Percentiles rank a stretch among this genome's conserved stretches.
These are phyloP conservation scores for Enteromius treurensis DNA, from an alignment of 2,797 vertebrate genomes.

Conservation along the genomic window DNA sequence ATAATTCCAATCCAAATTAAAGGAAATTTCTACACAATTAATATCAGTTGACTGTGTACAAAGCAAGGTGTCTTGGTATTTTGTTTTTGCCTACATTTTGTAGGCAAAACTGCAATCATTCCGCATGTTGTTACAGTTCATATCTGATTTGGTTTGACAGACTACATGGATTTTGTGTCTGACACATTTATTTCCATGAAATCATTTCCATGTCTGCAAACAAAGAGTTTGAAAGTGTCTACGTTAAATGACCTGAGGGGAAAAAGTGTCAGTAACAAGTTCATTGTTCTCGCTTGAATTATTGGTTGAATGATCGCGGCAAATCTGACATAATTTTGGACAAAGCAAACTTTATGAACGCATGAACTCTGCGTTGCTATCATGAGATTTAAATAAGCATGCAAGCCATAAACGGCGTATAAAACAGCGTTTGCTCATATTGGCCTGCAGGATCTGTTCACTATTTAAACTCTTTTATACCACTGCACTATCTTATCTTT, in stretches of 20 bases:
- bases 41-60: conserved; percentile 10
- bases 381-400: background rate
- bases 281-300: conserved; percentile 2
- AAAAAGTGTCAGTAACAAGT: conserved; percentile 3
- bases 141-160: conserved; percentile 22
- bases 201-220: conserved; percentile 10
- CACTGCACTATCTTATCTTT: conserved; percentile 69
- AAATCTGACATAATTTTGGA: background rate
- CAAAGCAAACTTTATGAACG: background rate
- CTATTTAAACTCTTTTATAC: conserved; percentile 29
- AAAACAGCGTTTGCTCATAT: conserved; percentile 4
- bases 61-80: conserved; percentile 1
- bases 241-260: background rate
- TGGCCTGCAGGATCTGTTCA: conserved; percentile 1
- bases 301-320: background rate
- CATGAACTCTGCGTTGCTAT: background rate
- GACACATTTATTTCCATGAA: background rate
- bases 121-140: background rate
- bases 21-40: conserved; percentile 5
- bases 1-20: conserved; percentile 17
- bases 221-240: conserved; percentile 12
- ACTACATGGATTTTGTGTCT: conserved; percentile 3
- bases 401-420: conserved; percentile 7
- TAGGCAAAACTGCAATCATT: background rate
- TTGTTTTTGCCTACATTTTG: conserved; percentile 19